Percentiles rank a stretch among this genome's conserved stretches.
phyloP scores from a whole-genome alignment of 2,888 invertebrate species.

The Phaonia tiefii region DNA sequence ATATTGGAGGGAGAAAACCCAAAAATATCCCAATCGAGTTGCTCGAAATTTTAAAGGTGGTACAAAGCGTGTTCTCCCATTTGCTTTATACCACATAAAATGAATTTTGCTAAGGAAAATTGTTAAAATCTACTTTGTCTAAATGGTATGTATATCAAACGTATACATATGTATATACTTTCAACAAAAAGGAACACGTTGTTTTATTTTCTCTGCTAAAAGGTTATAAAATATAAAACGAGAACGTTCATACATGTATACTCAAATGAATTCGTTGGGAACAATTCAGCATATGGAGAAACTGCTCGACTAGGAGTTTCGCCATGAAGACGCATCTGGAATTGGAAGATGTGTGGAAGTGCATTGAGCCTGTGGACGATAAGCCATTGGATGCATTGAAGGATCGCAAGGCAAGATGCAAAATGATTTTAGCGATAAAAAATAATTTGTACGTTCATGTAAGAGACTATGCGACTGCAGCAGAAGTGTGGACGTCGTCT shows the following conservation, averaged over 20 bases:
- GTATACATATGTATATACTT: no score
- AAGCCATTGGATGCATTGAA: slow-evolving; percentile 5
- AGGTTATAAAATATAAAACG: no score
- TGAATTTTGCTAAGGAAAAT: no score
- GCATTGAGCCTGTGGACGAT: background rate
- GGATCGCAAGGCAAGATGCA: slow-evolving; percentile 39
- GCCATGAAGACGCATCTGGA: slow-evolving; percentile 41
- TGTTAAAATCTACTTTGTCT: no score
- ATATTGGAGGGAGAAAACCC: no score
- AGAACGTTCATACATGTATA: background rate
- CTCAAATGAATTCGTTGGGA: slow-evolving; percentile 3
- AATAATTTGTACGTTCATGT: slow-evolving; percentile 42
- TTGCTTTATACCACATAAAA: no score
- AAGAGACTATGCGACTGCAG: slow-evolving; percentile 2
- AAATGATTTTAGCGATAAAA: slow-evolving; percentile 43
- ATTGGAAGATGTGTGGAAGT: slow-evolving; percentile 29
- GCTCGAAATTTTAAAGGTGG: no score
- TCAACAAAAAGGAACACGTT: no score
- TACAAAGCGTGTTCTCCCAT: no score
- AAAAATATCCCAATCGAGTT: no score
- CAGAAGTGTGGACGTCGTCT: slow-evolving; percentile 36
- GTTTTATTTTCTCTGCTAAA: no score
- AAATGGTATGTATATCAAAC: no score
- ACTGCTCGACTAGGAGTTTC: slow-evolving; percentile 47
- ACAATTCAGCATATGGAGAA: background rate